Conservation (phyloP, 2,888 invertebrate species). For the Leucoma salicis region DNA sequence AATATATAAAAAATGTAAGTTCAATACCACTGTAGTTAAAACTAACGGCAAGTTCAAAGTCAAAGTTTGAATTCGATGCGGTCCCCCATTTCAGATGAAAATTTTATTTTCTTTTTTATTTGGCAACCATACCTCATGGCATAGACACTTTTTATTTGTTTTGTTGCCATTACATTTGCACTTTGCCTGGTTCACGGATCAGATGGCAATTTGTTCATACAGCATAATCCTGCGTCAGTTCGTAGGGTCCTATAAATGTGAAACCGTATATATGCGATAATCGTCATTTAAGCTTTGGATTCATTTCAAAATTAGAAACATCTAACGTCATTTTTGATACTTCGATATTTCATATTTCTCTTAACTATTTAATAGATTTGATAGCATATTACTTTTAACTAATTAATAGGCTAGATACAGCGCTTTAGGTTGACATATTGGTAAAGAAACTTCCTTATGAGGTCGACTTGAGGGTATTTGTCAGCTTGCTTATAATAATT, state of each 20-base stretch:
- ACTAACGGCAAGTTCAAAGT: too few relatives aligned
- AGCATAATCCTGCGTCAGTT: slow-evolving; percentile 12
- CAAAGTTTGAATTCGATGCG: slow-evolving; percentile 2
- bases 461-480: slow-evolving; percentile 23
- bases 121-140: slow-evolving; percentile 49
- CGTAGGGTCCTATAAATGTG: slow-evolving; percentile 38
- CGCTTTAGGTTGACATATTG: slow-evolving; percentile 28
- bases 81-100: slow-evolving; percentile 13
- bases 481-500: slow-evolving; percentile 42
- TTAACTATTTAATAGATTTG: slow-evolving; percentile 54
- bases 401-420: slow-evolving; percentile 39
- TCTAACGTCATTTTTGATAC: slow-evolving; percentile 30
- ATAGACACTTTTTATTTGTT: slow-evolving; percentile 40
- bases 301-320: slow-evolving; percentile 40
- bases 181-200: slow-evolving; percentile 31
- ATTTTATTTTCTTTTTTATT: slow-evolving; percentile 36
- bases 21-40: not conserved
- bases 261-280: slow-evolving; percentile 42
- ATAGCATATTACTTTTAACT: slow-evolving; percentile 24
- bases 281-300: slow-evolving; percentile 43
- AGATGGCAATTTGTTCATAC: not conserved
- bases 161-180: slow-evolving; percentile 66
- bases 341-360: too few relatives aligned
- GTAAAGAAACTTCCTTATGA: slow-evolving; percentile 18
- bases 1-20: not conserved